A percentile compares a stretch with the other conserved stretches of the same genome.
These are phyloP conservation scores for Melangyna quadrimaculata DNA, from an alignment of 2,888 invertebrate species.

Conservation along the genomic window DNA sequence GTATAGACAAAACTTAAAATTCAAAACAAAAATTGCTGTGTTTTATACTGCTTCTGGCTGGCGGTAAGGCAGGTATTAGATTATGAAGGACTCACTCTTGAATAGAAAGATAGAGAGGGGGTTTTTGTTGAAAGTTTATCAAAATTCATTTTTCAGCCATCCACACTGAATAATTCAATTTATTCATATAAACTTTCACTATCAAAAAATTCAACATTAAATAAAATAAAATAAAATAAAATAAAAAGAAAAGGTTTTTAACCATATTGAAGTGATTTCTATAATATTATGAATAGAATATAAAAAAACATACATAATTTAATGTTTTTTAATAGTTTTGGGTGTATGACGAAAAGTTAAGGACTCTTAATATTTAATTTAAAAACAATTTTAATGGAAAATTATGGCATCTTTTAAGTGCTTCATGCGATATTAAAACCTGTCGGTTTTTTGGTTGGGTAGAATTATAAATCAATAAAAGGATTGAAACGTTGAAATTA, in stretches of 20 bases:
- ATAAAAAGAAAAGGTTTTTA: not conserved
- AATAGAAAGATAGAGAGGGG: no score
- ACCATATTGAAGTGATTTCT: not conserved
- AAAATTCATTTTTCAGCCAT: slow-evolving; percentile 12
- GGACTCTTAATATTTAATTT: no score
- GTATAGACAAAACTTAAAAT: slow-evolving; percentile 13
- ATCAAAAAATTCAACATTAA: not conserved
- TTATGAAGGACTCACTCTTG: not conserved
- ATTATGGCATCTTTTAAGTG: no score
- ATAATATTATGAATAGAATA: no score
- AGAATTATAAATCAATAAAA: no score
- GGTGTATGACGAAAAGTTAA: no score
- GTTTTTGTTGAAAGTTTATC: not conserved
- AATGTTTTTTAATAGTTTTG: no score
- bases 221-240: not conserved
- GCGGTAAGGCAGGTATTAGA: not conserved
- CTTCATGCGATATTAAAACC: no score
- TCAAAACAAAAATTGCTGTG: not conserved
- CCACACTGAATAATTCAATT: slow-evolving; percentile 18
- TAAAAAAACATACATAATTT: no score
- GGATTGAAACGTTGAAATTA: no score
- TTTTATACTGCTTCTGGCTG: not conserved
- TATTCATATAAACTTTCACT: slow-evolving; percentile 22
- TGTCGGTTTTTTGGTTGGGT: no score
- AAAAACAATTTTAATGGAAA: no score